A percentile compares a stretch with the other conserved stretches of the same genome.
These are phyloP conservation scores for Cuculus canorus DNA, from an alignment of 2,797 vertebrate genomes.

Conservation along the genomic window DNA sequence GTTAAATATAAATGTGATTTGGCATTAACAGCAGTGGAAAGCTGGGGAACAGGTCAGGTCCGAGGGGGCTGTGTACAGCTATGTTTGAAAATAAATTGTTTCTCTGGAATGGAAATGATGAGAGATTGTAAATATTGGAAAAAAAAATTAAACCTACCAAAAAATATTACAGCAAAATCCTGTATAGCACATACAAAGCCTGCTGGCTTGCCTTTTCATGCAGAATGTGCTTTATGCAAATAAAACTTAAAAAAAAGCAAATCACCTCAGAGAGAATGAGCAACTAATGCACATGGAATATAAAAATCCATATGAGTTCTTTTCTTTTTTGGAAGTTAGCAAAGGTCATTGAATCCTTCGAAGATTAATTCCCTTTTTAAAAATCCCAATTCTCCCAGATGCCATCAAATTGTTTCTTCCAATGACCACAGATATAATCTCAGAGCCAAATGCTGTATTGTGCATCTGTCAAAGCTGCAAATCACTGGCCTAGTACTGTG, in stretches of 20 bases:
- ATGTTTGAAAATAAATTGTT: constrained; percentile 36
- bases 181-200: neutral
- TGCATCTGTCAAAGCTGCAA: constrained; percentile 59
- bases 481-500: neutral
- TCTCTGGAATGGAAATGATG: neutral
- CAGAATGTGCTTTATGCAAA: constrained; percentile 43
- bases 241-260: neutral
- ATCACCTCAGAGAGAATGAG: constrained; percentile 40
- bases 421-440: constrained; percentile 45
- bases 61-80: neutral
- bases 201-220: constrained; percentile 9
- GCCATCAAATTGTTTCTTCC: constrained; percentile 37
- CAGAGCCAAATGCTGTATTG: constrained; percentile 53
- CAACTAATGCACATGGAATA: constrained; percentile 29
- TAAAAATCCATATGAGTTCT: constrained; percentile 43
- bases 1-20: constrained; percentile 67
- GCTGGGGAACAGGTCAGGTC: constrained; percentile 14
- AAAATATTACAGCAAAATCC: neutral
- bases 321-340: constrained; percentile 27
- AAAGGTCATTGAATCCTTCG: constrained; percentile 49
- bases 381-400: constrained; percentile 43
- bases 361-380: constrained; percentile 54
- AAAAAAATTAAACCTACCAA: neutral
- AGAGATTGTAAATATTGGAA: neutral
- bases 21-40: constrained; percentile 11